A percentile compares a stretch with the other conserved stretches of the same genome.
These are phyloP conservation scores for Scophthalmus maximus DNA, from an alignment of 2,113 vertebrate genomes.

Conservation along the genomic window DNA sequence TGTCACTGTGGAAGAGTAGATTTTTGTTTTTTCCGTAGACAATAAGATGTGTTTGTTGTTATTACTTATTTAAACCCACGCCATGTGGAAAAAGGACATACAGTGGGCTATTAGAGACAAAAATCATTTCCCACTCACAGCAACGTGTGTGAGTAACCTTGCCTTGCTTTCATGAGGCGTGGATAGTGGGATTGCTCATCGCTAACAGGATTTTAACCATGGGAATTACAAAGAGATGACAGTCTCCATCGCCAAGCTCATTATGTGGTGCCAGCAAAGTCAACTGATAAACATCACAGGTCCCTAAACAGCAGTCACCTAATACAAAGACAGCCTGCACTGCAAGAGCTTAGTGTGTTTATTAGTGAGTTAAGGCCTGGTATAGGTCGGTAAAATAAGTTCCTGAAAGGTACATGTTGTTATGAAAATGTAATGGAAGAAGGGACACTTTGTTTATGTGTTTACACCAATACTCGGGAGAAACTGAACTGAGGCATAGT, in stretches of 20 bases:
- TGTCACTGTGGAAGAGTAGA: too few species aligned
- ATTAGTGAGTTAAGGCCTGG: background rate
- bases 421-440: background rate
- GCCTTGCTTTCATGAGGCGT: background rate
- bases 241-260: slow-evolving; percentile 56
- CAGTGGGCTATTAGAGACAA: too few species aligned
- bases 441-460: background rate
- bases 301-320: slow-evolving; percentile 25
- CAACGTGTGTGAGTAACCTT: background rate
- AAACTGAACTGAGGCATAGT: background rate
- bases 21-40: too few species aligned
- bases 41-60: too few species aligned
- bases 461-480: background rate
- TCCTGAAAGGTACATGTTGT: background rate
- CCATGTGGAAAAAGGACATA: background rate
- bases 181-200: slow-evolving; percentile 27
- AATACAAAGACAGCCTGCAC: background rate
- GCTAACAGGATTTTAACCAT: slow-evolving; percentile 33
- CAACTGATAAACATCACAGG: slow-evolving; percentile 48
- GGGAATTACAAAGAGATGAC: slow-evolving; percentile 64
- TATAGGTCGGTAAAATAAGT: too few species aligned
- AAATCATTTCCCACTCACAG: background rate
- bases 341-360: background rate
- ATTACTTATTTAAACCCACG: too few species aligned
- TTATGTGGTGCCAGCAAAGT: slow-evolving; percentile 66